Percentiles rank a stretch among this genome's conserved stretches.
Conservation (phyloP, 1,140 invertebrate genomes). For the Agraylea sexmaculata region DNA sequence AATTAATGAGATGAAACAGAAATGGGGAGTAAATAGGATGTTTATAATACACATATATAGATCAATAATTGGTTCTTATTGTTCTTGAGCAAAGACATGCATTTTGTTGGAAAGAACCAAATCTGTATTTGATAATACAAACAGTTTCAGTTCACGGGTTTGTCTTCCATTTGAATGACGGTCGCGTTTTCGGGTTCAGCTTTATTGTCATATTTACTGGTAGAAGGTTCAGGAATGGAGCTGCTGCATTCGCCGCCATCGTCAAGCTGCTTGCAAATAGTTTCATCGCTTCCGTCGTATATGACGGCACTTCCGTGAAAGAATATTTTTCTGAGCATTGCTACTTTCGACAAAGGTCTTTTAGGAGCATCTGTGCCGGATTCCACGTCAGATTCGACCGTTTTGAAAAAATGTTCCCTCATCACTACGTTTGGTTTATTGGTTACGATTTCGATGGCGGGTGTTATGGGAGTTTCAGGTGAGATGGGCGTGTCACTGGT, state of each 20-base stretch:
- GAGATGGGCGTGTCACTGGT: conserved; percentile 5
- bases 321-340: conserved; percentile 21
- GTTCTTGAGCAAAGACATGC: too few species aligned
- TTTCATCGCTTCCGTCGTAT: conserved; percentile 12
- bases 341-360: conserved; percentile 19
- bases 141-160: too few species aligned
- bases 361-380: conserved; percentile 15
- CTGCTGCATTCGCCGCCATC: conserved; percentile 2
- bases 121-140: too few species aligned
- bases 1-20: too few species aligned
- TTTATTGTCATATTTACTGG: conserved; percentile 14
- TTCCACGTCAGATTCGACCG: conserved; percentile 13
- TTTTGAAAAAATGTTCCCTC: conserved; percentile 10
- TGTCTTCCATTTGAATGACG: too few species aligned
- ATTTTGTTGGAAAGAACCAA: too few species aligned
- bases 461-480: conserved; percentile 15
- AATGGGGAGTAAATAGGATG: too few species aligned
- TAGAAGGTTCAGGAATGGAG: not conserved
- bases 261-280: conserved; percentile 2
- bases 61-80: too few species aligned
- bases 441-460: conserved; percentile 11
- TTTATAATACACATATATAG: too few species aligned
- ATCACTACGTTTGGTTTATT: conserved; percentile 10
- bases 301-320: conserved; percentile 19
- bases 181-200: too few species aligned